Conservation (phyloP, 23 tunicate species). For the Ascidia mentula region DNA sequence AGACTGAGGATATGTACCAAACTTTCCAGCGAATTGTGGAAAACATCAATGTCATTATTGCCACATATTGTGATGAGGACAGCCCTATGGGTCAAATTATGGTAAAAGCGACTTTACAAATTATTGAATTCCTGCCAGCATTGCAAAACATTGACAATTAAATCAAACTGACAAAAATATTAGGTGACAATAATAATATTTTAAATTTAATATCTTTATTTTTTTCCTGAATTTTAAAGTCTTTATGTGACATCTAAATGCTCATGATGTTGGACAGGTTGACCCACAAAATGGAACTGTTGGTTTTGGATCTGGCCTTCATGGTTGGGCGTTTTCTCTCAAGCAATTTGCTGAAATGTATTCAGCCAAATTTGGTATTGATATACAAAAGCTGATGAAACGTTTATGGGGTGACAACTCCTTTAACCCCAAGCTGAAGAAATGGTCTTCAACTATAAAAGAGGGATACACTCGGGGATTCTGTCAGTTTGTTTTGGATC, state of each 20-base stretch:
- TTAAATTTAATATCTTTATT: too few species aligned
- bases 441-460: conserved; percentile 56
- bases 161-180: too few species aligned
- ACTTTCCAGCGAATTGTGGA: conserved; percentile 94
- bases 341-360: conserved; percentile 98
- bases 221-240: too few species aligned
- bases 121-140: too few species aligned
- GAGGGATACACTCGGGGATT: conserved; percentile 61
- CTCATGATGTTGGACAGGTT: too few species aligned
- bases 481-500: conserved; percentile 67
- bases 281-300: conserved; percentile 88
- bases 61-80: conserved; percentile 85
- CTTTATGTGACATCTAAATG: too few species aligned
- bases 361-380: conserved; percentile 66
- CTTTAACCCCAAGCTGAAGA: conserved; percentile 77
- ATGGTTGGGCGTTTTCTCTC: conserved; percentile 98
- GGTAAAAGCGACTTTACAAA: conserved; percentile 36
- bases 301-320: conserved; percentile 98
- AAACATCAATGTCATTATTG: conserved; percentile 95
- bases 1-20: conserved; percentile 83
- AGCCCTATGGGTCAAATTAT: conserved; percentile 78
- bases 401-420: conserved; percentile 92
- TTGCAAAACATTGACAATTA: too few species aligned
- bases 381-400: conserved; percentile 78
- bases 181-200: too few species aligned